Percentiles rank a stretch among this genome's conserved stretches.
Conservation (phyloP, 2,888 invertebrate genomes). For the Stenichneumon culpator region DNA sequence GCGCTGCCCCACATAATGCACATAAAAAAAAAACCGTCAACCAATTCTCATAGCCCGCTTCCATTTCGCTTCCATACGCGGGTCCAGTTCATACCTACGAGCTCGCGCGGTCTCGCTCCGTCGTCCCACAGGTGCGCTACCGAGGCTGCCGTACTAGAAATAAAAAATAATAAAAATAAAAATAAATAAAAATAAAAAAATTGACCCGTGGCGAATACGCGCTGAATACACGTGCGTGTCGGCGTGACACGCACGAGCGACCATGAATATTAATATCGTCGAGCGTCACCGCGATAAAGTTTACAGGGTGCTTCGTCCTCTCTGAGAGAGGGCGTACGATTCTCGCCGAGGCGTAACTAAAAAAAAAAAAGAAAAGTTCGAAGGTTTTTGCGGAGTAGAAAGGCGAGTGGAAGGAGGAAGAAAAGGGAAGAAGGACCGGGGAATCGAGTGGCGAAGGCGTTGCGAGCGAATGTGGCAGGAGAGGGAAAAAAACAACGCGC, state of each 20-base stretch:
- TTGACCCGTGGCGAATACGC: neutral
- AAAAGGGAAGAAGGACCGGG: neutral
- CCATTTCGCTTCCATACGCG: neutral
- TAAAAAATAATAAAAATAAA: conserved; percentile 16
- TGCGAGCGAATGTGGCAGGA: neutral
- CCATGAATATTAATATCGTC: conserved; percentile 37
- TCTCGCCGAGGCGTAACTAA: neutral
- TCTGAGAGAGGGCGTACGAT: neutral
- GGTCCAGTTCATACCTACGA: neutral
- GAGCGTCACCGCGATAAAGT: conserved; percentile 39
- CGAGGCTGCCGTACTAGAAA: neutral
- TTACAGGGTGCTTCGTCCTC: conserved; percentile 28
- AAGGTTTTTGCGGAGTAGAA: neutral
- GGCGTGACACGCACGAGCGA: conserved; percentile 17
- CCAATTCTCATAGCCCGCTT: neutral
- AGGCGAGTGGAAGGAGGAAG: neutral
- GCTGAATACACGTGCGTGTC: conserved; percentile 7
- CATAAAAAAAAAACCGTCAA: neutral
- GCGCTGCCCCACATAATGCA: neutral
- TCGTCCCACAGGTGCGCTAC: neutral
- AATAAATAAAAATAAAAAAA: neutral
- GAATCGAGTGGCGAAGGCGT: neutral
- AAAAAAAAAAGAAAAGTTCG: neutral
- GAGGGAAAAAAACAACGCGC: neutral
- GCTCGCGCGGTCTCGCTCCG: neutral